Evolutionary conservation across 1,140 invertebrate genomes (phyloP), one percentile per base, ranked within the genome.

Genomic region (Fopius arisanus): DNA sequence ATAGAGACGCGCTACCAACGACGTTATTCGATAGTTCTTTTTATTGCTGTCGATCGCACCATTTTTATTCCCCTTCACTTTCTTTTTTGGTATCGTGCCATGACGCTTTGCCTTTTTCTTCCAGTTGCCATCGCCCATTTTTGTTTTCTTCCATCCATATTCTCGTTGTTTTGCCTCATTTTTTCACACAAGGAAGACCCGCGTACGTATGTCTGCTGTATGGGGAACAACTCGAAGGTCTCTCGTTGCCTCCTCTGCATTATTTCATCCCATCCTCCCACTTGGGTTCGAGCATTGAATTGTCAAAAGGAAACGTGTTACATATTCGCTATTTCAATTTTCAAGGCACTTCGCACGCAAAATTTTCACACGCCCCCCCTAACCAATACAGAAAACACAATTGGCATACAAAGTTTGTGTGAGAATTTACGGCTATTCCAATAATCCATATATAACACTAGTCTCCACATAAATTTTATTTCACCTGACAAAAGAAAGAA

Each of bases 301-400:
- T 59, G 70, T 65, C 37, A 65, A 31, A 72, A 63, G 59, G 37
- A 63, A 72, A 40, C 70, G 31, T 72, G 70, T 72, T 59, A 72
- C 70, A 72, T 63, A 63, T 29, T 65, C 62, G 37, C 70, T 41
- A 26, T 72, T 72, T 72, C 70, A 72, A 72, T 72, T 72, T 72
- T 65, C 59, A 65, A 65, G 41, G 33, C 70, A 72, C 70, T 72
- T 72, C 37, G 31, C 33, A 21, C 26, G 37, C 21, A 65, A 72
- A 40, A 48, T 43, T 69, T 43, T 10, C n/a, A 23, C 26, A 67
- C 28, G 19, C 43, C 9, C 16, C n/a, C 3, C 4, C 6, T 48
- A 48, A n/a, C 9, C 33, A 12, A 12, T 19, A 26, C 33, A n/a
- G 33, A 59, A 59, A 59, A 26, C 54, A n/a, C 37, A 65, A 43